Evolutionary conservation across 2,888 invertebrate species (phyloP).

Genomic region (Drosophila dives): DNA sequence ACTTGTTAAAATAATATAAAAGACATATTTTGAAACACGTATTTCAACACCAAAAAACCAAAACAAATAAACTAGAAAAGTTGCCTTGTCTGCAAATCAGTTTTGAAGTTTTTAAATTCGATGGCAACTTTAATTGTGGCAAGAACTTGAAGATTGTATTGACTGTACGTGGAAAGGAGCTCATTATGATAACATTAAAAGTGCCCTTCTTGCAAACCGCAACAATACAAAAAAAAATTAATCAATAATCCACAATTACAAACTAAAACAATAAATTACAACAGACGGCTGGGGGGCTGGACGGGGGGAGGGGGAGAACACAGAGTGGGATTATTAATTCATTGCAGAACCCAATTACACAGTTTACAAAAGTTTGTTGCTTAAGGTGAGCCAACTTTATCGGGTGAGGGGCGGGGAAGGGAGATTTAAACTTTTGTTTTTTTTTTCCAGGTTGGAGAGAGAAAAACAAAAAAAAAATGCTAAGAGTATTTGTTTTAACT

Average conservation of each 20-base stretch:
- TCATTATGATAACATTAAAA: slow-evolving; percentile 49
- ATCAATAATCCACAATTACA: slow-evolving; percentile 73
- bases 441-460: background rate
- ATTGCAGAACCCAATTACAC: slow-evolving; percentile 70
- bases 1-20: background rate
- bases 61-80: slow-evolving; percentile 17
- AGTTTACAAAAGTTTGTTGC: slow-evolving; percentile 40
- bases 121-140: slow-evolving; percentile 30
- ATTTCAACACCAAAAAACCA: slow-evolving; percentile 6
- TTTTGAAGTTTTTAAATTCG: slow-evolving; percentile 55
- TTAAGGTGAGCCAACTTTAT: slow-evolving; percentile 24
- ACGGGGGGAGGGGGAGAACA: slow-evolving; percentile 10
- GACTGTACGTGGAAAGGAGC: slow-evolving; percentile 59
- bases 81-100: slow-evolving; percentile 18
- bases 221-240: slow-evolving; percentile 30
- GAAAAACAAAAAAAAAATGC: slow-evolving; percentile 1
- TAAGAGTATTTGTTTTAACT: slow-evolving; percentile 18
- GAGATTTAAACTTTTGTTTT: slow-evolving; percentile 39
- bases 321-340: slow-evolving; percentile 68
- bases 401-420: too few species aligned
- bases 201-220: slow-evolving; percentile 4
- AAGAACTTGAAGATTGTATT: slow-evolving; percentile 55
- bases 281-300: too few species aligned
- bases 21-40: background rate
- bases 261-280: slow-evolving; percentile 75